Conservation (phyloP, 2,797 vertebrate genomes). For the Myiothlypis chrysogaster region DNA sequence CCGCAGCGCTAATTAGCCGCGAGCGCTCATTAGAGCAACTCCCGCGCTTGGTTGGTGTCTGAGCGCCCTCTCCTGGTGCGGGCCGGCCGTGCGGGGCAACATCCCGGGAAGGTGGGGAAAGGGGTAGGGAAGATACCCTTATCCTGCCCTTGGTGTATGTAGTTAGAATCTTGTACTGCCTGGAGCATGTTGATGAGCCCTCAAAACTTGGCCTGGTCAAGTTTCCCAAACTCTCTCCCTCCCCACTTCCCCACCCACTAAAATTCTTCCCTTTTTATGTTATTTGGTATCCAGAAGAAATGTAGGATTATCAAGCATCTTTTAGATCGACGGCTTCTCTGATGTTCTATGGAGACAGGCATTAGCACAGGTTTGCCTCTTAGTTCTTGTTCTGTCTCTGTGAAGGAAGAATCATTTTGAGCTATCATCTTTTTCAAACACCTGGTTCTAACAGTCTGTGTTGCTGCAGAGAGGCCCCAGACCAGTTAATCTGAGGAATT, state of each 20-base stretch:
- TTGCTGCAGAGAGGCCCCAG: neutral
- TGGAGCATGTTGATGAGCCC: neutral
- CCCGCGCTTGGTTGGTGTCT: slow-evolving; percentile 63
- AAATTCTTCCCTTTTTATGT: neutral
- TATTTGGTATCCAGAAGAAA: neutral
- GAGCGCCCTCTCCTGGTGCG: slow-evolving; percentile 78
- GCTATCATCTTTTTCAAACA: neutral
- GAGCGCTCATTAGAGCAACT: neutral
- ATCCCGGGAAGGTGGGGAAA: neutral
- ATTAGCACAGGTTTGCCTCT: neutral
- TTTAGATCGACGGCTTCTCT: fast-evolving
- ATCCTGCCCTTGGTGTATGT: fast-evolving
- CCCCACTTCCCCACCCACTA: neutral
- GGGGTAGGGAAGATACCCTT: too few relatives aligned
- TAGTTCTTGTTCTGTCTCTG: neutral
- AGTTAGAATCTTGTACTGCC: too few relatives aligned
- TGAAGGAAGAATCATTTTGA: neutral
- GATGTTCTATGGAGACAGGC: neutral
- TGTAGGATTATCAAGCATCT: neutral
- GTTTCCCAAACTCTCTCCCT: neutral
- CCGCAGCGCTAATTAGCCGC: slow-evolving; percentile 23
- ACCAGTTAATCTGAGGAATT: neutral
- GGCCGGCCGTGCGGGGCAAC: neutral
- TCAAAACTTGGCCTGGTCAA: neutral
- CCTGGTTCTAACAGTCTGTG: neutral